Percentiles rank a stretch among this genome's conserved stretches.
Evolutionary conservation across 1,140 invertebrate species (phyloP).

Genomic region (Wasmannia auropunctata): DNA sequence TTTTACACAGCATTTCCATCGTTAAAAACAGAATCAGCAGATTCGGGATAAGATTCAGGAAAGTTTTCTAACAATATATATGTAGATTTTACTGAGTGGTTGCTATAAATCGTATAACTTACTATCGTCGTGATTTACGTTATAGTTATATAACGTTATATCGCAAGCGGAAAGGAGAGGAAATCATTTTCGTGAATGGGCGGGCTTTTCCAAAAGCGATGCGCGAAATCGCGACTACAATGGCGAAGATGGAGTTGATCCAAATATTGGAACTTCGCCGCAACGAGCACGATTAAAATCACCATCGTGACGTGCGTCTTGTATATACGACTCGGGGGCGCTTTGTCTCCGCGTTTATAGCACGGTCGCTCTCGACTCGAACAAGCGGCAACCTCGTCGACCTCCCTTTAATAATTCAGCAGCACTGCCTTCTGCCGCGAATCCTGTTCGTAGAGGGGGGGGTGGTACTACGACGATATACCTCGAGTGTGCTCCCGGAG

Average conservation of each 20-base stretch:
- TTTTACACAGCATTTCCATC: not conserved
- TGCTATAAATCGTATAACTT: not conserved
- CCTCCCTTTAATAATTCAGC: constrained; percentile 60
- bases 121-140: not conserved
- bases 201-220: not conserved
- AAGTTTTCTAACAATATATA: too few relatives aligned
- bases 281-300: constrained; percentile 57
- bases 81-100: not conserved
- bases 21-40: not conserved
- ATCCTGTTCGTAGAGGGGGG: constrained; percentile 15
- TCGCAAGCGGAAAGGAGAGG: not conserved
- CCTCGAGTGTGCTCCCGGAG: constrained; percentile 4
- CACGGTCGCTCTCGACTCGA: constrained; percentile 47
- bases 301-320: constrained; percentile 18
- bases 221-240: not conserved
- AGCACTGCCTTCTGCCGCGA: constrained; percentile 53
- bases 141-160: not conserved
- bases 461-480: not conserved
- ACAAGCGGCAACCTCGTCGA: constrained; percentile 57
- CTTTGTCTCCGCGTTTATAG: constrained; percentile 46
- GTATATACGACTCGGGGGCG: constrained; percentile 28
- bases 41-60: not conserved
- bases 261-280: constrained; percentile 42
- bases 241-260: constrained; percentile 8
- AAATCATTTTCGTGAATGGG: not conserved